Evolutionary conservation across 1,140 invertebrate genomes (phyloP), one percentile per base, ranked within the genome.

Genomic region (Procambarus virginalis): DNA sequence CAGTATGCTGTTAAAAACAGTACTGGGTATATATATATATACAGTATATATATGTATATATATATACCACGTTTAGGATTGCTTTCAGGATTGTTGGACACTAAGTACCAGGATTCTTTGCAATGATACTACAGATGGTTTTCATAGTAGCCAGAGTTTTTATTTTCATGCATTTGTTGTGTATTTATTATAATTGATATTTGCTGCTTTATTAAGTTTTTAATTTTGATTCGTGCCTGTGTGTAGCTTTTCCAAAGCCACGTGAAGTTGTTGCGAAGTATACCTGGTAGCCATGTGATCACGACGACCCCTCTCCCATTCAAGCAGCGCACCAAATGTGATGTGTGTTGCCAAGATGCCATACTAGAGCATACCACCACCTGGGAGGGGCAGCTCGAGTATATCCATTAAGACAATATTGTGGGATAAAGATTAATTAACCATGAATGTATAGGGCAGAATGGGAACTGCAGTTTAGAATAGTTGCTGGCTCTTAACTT

Each of bases 271-370:
- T 70, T 87, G 86, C 78, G 78, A 77, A 87, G 79, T 80, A 75
- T 75, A 87, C 75, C 77, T 87, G 86, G 86, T 87, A 87, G 86
- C 79, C 34, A 87, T 79, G 86, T 80, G 79, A 87, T 87, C 60
- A 87, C 79, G 79, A 87, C 60, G 86, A 80, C 85, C 85, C 85
- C 73, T 76, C 73, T 51, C 84, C 86, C 58, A 20, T 87, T 70
- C 60, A 84, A 87, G 86, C 86, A 87, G 78, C 86, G 86, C 86
- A 87, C 86, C 86, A 87, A 84, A 73, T 81, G 86, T 81, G 86
- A 87, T 87, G n/a, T 87, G 86, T 87, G 86, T 81, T 87, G 86
- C 86, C 86, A 87, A 87, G 86, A 70, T 87, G 86, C 86, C 86
- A 87, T 87, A 87, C 86, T 87, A 75, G 77, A 81, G 77, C 80